Evolutionary conservation across 2,797 vertebrate species (phyloP).

Genomic region (Falco naumanni): DNA sequence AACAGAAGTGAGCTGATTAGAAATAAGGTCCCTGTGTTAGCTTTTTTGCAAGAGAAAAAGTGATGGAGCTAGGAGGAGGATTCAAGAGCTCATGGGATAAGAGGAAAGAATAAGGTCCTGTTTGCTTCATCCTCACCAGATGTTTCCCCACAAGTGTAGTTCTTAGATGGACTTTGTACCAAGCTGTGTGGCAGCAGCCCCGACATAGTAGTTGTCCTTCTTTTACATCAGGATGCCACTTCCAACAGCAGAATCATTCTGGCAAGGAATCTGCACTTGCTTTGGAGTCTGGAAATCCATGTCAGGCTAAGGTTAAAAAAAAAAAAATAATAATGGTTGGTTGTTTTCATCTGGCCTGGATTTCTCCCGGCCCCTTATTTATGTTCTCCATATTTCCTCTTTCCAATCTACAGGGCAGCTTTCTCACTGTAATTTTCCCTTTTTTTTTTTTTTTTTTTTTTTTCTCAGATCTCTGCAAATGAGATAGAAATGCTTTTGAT

Average conservation of each 20-base stretch:
- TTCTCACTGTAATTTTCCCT: constrained; percentile 28
- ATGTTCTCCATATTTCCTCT: background rate
- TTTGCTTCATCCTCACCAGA: background rate
- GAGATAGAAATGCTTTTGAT: constrained; percentile 93
- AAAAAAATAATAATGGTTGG: background rate
- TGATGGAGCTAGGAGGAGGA: background rate
- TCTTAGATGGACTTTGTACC: background rate
- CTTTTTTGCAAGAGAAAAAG: background rate
- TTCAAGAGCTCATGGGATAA: background rate
- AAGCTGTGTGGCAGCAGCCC: background rate
- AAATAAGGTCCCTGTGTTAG: background rate
- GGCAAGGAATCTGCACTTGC: background rate
- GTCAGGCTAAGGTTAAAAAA: background rate
- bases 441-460: constrained; percentile 45
- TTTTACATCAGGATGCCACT: background rate
- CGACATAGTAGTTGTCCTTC: background rate
- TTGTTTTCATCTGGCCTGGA: background rate
- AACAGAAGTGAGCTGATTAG: background rate
- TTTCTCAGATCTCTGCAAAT: constrained; percentile 86
- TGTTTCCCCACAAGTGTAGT: background rate
- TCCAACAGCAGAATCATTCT: background rate
- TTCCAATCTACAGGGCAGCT: background rate
- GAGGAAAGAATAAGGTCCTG: background rate
- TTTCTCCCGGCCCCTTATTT: rapidly evolving
- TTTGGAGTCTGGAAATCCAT: background rate